phyloP scores from a whole-genome alignment of 2,797 vertebrate genomes.

The Halcyon smyrnensis region DNA sequence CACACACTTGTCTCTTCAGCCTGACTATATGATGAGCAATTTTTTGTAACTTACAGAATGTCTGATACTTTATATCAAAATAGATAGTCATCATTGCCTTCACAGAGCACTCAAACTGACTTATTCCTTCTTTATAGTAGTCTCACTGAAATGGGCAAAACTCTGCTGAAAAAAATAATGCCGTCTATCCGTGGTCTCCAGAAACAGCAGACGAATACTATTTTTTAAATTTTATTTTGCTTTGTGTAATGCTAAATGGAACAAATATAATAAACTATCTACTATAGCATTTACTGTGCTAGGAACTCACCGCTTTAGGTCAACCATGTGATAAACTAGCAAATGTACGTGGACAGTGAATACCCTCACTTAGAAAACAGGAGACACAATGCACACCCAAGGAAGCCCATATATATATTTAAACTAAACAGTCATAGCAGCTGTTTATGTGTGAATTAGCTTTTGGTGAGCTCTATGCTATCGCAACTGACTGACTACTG shows the following conservation, averaged over 20 bases:
- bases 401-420: neutral
- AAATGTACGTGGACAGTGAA: neutral
- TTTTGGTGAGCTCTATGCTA: neutral
- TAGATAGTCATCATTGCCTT: neutral
- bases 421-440: neutral
- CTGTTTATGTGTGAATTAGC: constrained; percentile 21
- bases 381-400: neutral
- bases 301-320: neutral
- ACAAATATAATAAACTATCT: neutral
- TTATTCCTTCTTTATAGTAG: neutral
- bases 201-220: neutral
- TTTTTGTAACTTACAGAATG: neutral
- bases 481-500: neutral
- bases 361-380: neutral
- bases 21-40: neutral
- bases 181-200: neutral
- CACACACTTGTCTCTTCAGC: neutral
- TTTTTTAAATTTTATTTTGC: neutral
- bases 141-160: neutral
- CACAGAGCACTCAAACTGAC: neutral
- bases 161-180: neutral
- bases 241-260: neutral
- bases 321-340: neutral
- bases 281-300: neutral
- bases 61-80: neutral